phyloP scores from a whole-genome alignment of 1,140 invertebrate species.

The Steinernema khuongi region DNA sequence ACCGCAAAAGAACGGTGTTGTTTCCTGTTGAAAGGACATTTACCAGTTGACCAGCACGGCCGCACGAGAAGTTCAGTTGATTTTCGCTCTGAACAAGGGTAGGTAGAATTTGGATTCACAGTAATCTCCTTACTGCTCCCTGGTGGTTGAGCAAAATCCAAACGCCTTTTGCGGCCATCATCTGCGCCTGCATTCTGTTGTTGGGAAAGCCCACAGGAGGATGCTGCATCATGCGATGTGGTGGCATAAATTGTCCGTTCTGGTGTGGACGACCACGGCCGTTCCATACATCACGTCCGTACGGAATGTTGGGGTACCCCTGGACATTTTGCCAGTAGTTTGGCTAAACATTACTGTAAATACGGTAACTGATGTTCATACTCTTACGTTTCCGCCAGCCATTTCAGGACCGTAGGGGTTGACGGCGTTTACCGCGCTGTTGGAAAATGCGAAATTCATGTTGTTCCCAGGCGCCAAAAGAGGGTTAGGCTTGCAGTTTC shows the following conservation, averaged over 20 bases:
- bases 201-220: background rate
- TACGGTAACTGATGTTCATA: background rate
- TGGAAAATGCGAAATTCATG: background rate
- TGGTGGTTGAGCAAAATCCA: background rate
- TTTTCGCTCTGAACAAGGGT: background rate
- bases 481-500: conserved; percentile 18
- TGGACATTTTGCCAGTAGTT: background rate
- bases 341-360: background rate
- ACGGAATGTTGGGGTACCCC: background rate
- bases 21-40: background rate
- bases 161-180: background rate
- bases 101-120: background rate
- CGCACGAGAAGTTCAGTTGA: conserved; percentile 3
- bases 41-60: background rate
- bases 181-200: background rate
- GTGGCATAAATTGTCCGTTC: conserved; percentile 5
- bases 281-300: background rate
- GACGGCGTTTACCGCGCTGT: background rate
- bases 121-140: background rate
- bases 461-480: background rate
- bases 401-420: background rate
- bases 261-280: background rate
- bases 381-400: background rate
- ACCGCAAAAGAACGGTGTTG: background rate
- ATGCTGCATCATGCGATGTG: background rate